Conservation (phyloP, 2,113 vertebrate species). For the Tenebrosternarchus preto region DNA sequence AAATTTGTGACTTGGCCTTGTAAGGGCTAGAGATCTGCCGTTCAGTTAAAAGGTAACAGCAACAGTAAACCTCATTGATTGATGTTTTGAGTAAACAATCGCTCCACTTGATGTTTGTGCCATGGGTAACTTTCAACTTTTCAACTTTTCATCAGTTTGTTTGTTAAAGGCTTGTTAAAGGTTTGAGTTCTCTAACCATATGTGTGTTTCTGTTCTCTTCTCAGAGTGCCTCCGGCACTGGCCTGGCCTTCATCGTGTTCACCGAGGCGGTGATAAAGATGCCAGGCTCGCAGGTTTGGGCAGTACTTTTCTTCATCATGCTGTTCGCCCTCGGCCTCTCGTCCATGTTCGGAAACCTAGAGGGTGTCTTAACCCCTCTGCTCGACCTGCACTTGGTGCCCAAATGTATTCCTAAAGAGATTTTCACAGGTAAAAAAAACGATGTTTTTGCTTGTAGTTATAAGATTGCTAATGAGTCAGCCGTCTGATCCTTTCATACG, state of each 20-base stretch:
- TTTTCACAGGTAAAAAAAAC: constrained; percentile 78
- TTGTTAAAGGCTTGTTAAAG: too few relatives aligned
- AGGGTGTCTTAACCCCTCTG: constrained; percentile 81
- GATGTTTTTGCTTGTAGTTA: too few relatives aligned
- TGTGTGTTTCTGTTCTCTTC: not conserved
- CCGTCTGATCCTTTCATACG: too few relatives aligned
- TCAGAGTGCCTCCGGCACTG: constrained; percentile 85
- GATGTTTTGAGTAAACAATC: too few relatives aligned
- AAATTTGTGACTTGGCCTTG: too few relatives aligned
- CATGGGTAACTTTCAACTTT: too few relatives aligned
- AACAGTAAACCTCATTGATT: too few relatives aligned
- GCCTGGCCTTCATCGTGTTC: constrained; percentile 89
- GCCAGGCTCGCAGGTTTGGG: constrained; percentile 86
- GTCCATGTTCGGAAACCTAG: constrained; percentile 89
- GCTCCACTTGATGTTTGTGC: too few relatives aligned
- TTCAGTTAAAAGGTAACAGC: too few relatives aligned
- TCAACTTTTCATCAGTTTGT: too few relatives aligned
- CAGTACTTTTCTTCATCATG: constrained; percentile 88
- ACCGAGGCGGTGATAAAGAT: constrained; percentile 84
- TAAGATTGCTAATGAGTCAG: too few relatives aligned
- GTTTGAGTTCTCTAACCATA: not conserved
- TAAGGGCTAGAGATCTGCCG: too few relatives aligned
- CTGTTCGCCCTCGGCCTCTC: constrained; percentile 86
- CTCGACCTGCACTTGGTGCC: constrained; percentile 74
- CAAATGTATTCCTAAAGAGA: constrained; percentile 75